phyloP scores from a whole-genome alignment of 2,888 invertebrate species.

The Thymelicus lineola region DNA sequence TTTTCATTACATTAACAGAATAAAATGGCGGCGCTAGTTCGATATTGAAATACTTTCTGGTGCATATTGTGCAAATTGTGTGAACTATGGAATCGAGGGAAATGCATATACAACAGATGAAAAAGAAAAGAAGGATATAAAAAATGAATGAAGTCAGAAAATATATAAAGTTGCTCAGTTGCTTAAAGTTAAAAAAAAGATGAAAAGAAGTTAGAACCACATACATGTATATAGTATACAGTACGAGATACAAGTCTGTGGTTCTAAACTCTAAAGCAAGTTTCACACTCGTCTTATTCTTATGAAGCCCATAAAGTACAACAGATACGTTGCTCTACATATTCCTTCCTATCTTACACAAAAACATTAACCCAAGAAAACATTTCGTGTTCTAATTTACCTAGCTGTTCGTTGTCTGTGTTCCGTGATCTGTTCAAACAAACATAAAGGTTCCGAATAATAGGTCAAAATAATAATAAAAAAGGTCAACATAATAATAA shows the following conservation, averaged over 20 bases:
- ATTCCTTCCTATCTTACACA: conserved; percentile 8
- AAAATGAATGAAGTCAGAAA: not conserved
- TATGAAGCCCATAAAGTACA: too few species aligned
- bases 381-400: conserved; percentile 23
- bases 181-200: not conserved
- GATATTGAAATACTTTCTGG: not conserved
- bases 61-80: not conserved
- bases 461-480: too few species aligned
- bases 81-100: not conserved
- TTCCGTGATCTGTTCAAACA: conserved; percentile 21
- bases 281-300: too few species aligned
- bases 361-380: conserved; percentile 22
- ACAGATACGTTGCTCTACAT: not conserved
- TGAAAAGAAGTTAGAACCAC: too few species aligned
- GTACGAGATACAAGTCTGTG: too few species aligned
- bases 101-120: not conserved
- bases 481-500: too few species aligned
- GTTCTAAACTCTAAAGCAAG: too few species aligned
- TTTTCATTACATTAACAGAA: conserved; percentile 36
- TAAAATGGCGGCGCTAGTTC: conserved; percentile 21
- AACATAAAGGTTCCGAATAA: conserved; percentile 7
- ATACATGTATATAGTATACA: too few species aligned
- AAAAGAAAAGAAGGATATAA: not conserved
- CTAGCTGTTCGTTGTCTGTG: too few species aligned
- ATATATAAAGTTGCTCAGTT: not conserved